Evolutionary conservation across 2,113 vertebrate genomes (phyloP).

Genomic region (Psittacula cyanocephala): DNA sequence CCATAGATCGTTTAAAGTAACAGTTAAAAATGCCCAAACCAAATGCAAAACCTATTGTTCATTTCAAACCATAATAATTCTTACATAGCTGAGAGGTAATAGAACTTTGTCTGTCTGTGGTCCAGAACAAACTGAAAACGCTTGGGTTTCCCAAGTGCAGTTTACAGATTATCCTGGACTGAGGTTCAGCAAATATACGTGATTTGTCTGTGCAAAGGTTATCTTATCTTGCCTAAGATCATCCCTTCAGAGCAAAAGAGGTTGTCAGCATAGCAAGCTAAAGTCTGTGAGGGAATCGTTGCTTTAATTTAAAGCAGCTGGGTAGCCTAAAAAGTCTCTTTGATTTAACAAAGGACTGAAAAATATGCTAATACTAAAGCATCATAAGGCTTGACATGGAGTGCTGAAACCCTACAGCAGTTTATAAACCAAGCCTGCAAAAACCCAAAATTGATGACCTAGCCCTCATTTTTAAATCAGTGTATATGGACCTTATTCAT

Average conservation of each 20-base stretch:
- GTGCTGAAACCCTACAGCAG: neutral
- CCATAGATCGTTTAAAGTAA: neutral
- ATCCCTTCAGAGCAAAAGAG: neutral
- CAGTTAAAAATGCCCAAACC: neutral
- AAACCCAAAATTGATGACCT: neutral
- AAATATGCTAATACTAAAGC: slow-evolving; percentile 13
- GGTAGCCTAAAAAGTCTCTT: neutral
- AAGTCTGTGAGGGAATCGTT: neutral
- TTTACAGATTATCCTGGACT: neutral
- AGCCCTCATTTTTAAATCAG: neutral
- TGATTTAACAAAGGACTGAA: slow-evolving; percentile 9
- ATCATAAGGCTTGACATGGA: neutral
- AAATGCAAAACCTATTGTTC: neutral
- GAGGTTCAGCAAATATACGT: neutral
- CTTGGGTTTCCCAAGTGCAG: neutral
- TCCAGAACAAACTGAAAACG: neutral
- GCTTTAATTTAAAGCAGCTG: neutral
- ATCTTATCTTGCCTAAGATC: neutral
- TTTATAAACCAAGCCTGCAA: neutral
- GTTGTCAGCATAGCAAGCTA: neutral
- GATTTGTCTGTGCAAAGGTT: neutral
- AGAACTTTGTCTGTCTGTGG: neutral
- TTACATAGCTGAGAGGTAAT: neutral
- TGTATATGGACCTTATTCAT: neutral
- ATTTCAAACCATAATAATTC: neutral